Evolutionary conservation across 2,113 vertebrate species (phyloP), one percentile per base, ranked within the genome.

Genomic region (Podiceps cristatus): DNA sequence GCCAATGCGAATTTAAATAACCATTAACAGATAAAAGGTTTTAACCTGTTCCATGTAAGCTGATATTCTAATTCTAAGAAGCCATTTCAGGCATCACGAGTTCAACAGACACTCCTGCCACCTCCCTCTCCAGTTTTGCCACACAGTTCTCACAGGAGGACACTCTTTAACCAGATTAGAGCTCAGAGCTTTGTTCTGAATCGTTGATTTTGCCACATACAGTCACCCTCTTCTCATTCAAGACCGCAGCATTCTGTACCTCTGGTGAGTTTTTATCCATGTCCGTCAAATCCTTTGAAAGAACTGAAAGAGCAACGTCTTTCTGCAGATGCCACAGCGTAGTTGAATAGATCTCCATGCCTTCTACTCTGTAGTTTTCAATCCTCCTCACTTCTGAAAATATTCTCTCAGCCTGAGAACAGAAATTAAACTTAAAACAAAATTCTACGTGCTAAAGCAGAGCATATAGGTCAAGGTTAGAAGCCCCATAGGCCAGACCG

Each of bases 241-340:
- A 59, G 15, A 52, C 45, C 81, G 72, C 67, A 63, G 63, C 37
- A 40, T 18, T 69, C 58, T 4, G 42, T 97, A 99, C 99, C 99
- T 99, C 99, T 9, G 99, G 99, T 60, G 99, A 99, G 98, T 99
- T 99, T 98, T 99, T 99, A 98, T 99, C 99, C 99, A 99, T 99
- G 96, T 99, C 99, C 0, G 99, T 99, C 96, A 99, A 98, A 96
- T 99, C 99, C 98, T 99, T 99, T 25, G 99, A 99, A 79, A 99
- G 98, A 17, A 99, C 99, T 1, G 99, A 99, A 88, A 99, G 98
- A 1, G 99, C 99, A 47, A 99, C 99, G 59, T 99, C 99, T 67
- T 99, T 99, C 96, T 99, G 99, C 89, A 99, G 98, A 94, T 99
- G 99, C 99, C 99, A 99, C 76, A 99, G 98, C 0, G 99, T 99